Evolutionary conservation across 2,888 invertebrate genomes (phyloP).

Genomic region (Andricus curvator): DNA sequence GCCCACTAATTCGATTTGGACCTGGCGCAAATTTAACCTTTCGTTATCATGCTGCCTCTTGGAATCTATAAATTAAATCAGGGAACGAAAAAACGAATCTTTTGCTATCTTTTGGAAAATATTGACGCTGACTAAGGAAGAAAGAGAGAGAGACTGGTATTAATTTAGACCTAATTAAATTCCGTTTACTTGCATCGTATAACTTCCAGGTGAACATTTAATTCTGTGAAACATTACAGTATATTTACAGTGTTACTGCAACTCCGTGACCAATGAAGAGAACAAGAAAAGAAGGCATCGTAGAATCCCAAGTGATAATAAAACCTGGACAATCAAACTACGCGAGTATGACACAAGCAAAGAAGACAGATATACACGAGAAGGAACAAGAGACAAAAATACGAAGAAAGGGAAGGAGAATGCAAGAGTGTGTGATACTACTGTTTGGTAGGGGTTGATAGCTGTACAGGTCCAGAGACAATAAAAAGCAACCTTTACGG

Average conservation of each 20-base stretch:
- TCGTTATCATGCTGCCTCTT: slow-evolving; percentile 42
- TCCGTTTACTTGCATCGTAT: background rate
- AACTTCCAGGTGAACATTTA: slow-evolving; percentile 8
- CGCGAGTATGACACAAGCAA: slow-evolving; percentile 60
- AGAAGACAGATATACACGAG: slow-evolving; percentile 32
- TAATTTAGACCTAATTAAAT: background rate
- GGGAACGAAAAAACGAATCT: background rate
- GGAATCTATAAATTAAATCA: slow-evolving; percentile 20
- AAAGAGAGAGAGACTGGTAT: background rate
- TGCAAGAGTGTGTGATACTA: slow-evolving; percentile 33
- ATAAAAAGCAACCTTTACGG: slow-evolving; percentile 75
- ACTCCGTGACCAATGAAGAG: slow-evolving; percentile 37
- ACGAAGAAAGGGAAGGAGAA: slow-evolving; percentile 6
- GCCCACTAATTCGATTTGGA: slow-evolving; percentile 70
- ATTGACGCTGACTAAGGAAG: background rate
- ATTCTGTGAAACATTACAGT: slow-evolving; percentile 11
- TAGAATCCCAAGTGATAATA: slow-evolving; percentile 72
- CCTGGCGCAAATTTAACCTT: slow-evolving; percentile 27
- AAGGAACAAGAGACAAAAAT: slow-evolving; percentile 33
- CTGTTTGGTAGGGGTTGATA: slow-evolving; percentile 50
- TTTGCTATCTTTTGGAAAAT: background rate
- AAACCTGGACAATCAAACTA: slow-evolving; percentile 72
- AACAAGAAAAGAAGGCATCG: slow-evolving; percentile 37
- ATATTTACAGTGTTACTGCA: slow-evolving; percentile 32
- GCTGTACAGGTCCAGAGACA: slow-evolving; percentile 59